Conservation (phyloP, 2,113 vertebrate genomes). For the Pomatorhinus ruficollis region DNA sequence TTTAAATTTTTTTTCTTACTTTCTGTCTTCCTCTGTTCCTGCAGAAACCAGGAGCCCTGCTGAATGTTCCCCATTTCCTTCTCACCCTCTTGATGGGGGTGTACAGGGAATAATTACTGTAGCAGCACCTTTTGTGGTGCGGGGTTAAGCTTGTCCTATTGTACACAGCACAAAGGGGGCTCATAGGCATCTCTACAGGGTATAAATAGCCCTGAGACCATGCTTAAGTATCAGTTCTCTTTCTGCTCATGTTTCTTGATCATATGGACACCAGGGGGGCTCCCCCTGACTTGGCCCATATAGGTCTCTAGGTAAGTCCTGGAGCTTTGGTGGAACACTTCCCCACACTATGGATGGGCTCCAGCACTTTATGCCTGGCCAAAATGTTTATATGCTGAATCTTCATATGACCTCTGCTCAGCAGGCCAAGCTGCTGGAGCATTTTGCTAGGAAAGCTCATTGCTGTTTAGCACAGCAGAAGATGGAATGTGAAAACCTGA, state of each 20-base stretch:
- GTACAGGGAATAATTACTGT: not conserved
- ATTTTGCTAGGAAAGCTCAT: not conserved
- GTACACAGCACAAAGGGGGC: accelerated
- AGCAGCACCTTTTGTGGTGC: not conserved
- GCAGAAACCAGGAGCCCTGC: not conserved
- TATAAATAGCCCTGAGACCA: not conserved
- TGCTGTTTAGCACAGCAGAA: not conserved
- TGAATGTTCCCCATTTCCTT: not conserved
- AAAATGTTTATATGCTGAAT: not conserved
- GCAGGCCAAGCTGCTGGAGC: not conserved
- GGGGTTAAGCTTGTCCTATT: not conserved
- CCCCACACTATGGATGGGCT: not conserved
- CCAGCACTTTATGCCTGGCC: not conserved
- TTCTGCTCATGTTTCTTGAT: not conserved
- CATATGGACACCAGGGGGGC: not conserved
- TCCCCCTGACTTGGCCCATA: not conserved
- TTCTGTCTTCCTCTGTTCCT: not conserved
- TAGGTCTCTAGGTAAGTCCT: not conserved
- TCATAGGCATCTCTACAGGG: not conserved
- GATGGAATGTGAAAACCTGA: not conserved
- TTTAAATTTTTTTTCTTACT: not conserved
- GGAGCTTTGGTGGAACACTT: not conserved
- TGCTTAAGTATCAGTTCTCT: not conserved
- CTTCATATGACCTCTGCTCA: not conserved
- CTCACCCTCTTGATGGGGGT: not conserved